Evolutionary conservation across 1,140 invertebrate species (phyloP), one percentile per base, ranked within the genome.

Genomic region (Chelonus insularis): DNA sequence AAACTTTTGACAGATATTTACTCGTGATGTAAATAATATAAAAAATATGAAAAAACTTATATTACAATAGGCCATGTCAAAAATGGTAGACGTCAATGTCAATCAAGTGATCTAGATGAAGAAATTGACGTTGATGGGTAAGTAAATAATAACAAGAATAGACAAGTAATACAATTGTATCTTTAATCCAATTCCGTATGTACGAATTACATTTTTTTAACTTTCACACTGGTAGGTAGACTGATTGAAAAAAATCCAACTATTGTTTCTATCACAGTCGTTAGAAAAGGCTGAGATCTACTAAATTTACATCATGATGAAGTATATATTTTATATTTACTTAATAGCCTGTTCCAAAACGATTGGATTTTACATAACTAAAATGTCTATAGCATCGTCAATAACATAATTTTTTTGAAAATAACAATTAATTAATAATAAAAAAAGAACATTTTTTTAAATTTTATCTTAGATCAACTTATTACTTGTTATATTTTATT

Each of bases 251-350:
- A 50, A 23, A 50, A 29, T 41, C 20, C 48, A 50, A 59, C 29
- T 21, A 59, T 20, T 50, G 25, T 29, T 50, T 37, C 45, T 59
- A 50, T 59, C 57, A 59, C 57, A 59, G 57, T 47, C 57, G 47
- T 59, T 21, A 34, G 32, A 59, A 48, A 59, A 50, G 45, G 45
- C 45, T 58, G 23, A 23, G 7, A 16, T 34, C 32, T 25, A 36
- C 16, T n/a, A 34, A 11, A 37, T 21, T 16, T 21, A 20, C 18
- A 20, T 48, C 16, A 18, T 20, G 12, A 20, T 18, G 7, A 4
- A 21, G 4, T 21, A 18, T 16, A 18, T 45, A 8, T 21, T 21
- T 45, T 45, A 4, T 20, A 21, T 18, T 8, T 18, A 5, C 16
- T 45, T 18, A n/a, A n/a, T 41, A 45, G 43, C 43, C 43, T 45